These are phyloP conservation scores for Hozukius guyotensis DNA, from an alignment of 2,797 vertebrate genomes.

Conservation along the genomic window DNA sequence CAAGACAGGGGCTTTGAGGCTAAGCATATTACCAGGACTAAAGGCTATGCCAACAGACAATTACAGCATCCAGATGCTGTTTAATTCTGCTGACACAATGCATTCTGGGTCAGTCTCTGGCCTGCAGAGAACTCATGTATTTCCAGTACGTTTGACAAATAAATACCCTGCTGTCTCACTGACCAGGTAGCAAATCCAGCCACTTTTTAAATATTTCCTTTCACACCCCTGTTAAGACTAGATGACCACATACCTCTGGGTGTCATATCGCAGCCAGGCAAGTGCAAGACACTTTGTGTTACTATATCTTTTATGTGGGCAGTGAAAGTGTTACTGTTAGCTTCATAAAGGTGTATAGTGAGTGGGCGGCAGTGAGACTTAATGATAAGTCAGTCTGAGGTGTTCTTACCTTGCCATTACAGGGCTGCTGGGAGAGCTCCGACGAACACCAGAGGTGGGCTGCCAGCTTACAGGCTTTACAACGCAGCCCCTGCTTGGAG, in stretches of 20 bases:
- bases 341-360: neutral
- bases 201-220: neutral
- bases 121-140: neutral
- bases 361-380: neutral
- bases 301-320: neutral
- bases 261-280: neutral
- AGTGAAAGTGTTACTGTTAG: neutral
- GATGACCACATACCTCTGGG: conserved; percentile 1
- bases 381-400: neutral
- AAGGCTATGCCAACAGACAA: conserved; percentile 48
- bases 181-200: neutral
- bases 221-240: neutral
- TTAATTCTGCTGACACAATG: conserved; percentile 54
- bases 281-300: neutral
- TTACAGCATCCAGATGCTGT: conserved; percentile 58
- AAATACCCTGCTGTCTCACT: conserved; percentile 13
- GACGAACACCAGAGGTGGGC: conserved; percentile 93
- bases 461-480: conserved; percentile 90
- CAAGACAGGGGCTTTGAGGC: conserved; percentile 45
- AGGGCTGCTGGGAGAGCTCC: conserved; percentile 89
- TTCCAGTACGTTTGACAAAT: conserved; percentile 30
- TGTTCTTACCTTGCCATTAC: conserved; percentile 87
- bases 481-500: conserved; percentile 93
- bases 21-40: conserved; percentile 59
- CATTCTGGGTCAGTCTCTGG: conserved; percentile 17